These are phyloP conservation scores for Ochotona curzoniae DNA, from an alignment of 2,113 vertebrate genomes.

Conservation along the genomic window DNA sequence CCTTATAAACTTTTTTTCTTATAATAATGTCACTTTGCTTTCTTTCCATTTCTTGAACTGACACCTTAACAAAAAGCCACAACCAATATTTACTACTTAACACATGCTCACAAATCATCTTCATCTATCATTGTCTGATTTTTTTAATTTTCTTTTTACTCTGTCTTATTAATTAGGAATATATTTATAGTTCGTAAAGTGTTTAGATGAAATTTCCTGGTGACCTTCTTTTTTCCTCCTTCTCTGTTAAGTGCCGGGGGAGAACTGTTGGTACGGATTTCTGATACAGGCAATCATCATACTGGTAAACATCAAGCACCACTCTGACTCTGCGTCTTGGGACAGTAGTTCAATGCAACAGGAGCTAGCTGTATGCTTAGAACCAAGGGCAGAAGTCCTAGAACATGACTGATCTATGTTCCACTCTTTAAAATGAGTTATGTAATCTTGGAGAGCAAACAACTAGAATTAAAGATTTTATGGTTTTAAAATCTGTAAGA, in stretches of 20 bases:
- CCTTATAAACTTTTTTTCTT: not conserved
- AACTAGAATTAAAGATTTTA: not conserved
- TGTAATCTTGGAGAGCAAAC: not conserved
- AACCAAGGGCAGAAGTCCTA: not conserved
- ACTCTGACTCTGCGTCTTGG: not conserved
- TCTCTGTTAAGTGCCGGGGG: not conserved
- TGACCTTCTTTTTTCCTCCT: not conserved
- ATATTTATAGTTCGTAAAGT: not conserved
- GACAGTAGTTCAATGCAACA: not conserved
- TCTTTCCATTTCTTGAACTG: not conserved
- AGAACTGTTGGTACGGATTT: not conserved
- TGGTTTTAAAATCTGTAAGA: not conserved
- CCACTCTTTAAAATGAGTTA: not conserved
- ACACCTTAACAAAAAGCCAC: slow-evolving; percentile 11
- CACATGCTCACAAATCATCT: not conserved
- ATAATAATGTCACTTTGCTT: not conserved
- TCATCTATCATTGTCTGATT: not conserved
- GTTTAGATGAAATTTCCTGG: slow-evolving; percentile 1
- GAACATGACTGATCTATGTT: not conserved
- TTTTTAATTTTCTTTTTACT: not conserved
- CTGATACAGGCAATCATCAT: not conserved
- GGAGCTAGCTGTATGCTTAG: not conserved
- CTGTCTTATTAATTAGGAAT: slow-evolving; percentile 10
- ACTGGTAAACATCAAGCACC: not conserved
- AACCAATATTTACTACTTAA: not conserved